phyloP scores from a whole-genome alignment of 1,140 invertebrate species.

The Heliconius nattereri region DNA sequence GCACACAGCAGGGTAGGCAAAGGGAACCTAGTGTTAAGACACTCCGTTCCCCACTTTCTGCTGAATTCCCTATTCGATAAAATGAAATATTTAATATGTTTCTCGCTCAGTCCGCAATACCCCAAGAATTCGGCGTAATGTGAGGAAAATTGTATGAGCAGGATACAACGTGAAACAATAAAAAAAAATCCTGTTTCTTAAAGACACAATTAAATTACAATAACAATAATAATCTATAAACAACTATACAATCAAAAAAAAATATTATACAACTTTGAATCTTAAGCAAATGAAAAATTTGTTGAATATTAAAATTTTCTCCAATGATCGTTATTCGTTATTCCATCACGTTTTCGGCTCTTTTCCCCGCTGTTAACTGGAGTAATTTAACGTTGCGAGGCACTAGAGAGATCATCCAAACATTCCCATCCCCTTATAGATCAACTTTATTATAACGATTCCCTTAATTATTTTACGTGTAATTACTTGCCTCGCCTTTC shows the following conservation, averaged over 20 bases:
- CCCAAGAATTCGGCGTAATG: too few species aligned
- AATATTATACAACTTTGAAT: neutral
- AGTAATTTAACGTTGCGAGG: constrained; percentile 43
- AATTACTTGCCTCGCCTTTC: neutral
- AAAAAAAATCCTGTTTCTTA: too few species aligned
- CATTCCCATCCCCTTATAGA: constrained; percentile 37
- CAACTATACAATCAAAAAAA: neutral
- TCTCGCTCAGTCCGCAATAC: too few species aligned
- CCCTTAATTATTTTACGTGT: constrained; percentile 36
- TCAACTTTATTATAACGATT: constrained; percentile 42
- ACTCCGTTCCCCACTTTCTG: too few species aligned
- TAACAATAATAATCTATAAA: neutral
- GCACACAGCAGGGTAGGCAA: neutral
- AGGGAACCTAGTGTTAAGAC: neutral
- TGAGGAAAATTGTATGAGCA: too few species aligned
- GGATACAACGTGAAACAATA: neutral
- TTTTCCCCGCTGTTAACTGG: constrained; percentile 39
- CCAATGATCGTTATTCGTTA: constrained; percentile 26
- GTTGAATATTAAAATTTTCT: constrained; percentile 1
- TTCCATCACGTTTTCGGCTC: constrained; percentile 34
- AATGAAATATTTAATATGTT: too few species aligned
- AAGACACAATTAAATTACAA: too few species aligned
- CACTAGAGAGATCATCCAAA: constrained; percentile 37
- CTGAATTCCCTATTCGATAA: too few species aligned
- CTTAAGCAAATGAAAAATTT: neutral